phyloP scores from a whole-genome alignment of 1,140 invertebrate genomes.

The Bombyx mori region ASM3026992v2 NC_085124.1:6622001-6622500 shows the following conservation, averaged over 20 bases:
- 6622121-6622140: not conserved
- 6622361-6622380: conserved; percentile 47
- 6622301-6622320: conserved; percentile 31
- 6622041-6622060: too few relatives aligned
- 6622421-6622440: conserved; percentile 60
- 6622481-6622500: conserved; percentile 65
- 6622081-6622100: too few relatives aligned
- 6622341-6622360: conserved; percentile 37
- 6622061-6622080: too few relatives aligned
- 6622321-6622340: conserved; percentile 46
- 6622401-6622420: conserved; percentile 55
- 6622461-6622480: conserved; percentile 66
- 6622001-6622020: too few relatives aligned
- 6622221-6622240: conserved; percentile 12
- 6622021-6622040: too few relatives aligned
- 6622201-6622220: too few relatives aligned
- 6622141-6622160: conserved; percentile 6
- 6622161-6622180: conserved; percentile 2
- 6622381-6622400: conserved; percentile 35
- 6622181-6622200: conserved; percentile 9
- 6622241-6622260: conserved; percentile 17
- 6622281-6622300: conserved; percentile 24
- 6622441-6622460: conserved; percentile 45
- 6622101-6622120: too few relatives aligned
- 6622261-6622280: conserved; percentile 30